A percentile compares a stretch with the other conserved stretches of the same genome.
phyloP scores from a whole-genome alignment of 2,888 invertebrate genomes.

The Luperina testacea region DNA sequence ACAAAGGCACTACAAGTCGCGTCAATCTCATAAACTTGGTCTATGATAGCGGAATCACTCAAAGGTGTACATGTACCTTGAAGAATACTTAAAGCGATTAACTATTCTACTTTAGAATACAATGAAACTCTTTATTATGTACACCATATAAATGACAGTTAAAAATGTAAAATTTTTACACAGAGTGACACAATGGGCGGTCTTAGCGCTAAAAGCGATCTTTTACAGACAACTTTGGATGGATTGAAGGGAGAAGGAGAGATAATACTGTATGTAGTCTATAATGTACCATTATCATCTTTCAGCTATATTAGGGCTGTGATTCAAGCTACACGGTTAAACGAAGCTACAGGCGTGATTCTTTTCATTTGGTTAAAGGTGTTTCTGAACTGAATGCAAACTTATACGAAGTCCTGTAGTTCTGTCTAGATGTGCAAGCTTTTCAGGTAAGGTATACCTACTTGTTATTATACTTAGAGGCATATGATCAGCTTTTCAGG shows the following conservation, averaged over 20 bases:
- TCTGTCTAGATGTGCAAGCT: neutral
- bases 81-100: slow-evolving; percentile 4
- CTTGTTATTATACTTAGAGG: no score
- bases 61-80: slow-evolving; percentile 2
- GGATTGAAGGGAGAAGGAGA: neutral
- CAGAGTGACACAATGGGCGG: neutral
- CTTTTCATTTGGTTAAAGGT: neutral
- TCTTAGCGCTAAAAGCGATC: neutral
- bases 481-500: no score
- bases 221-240: neutral
- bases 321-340: neutral
- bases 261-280: neutral
- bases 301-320: neutral
- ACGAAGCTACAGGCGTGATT: neutral
- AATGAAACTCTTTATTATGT: neutral
- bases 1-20: no score
- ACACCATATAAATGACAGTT: neutral
- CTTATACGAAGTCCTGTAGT: neutral
- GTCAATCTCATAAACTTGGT: neutral
- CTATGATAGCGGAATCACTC: slow-evolving; percentile 20
- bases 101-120: neutral
- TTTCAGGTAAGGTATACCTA: no score
- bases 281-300: neutral
- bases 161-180: neutral
- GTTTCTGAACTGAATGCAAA: neutral